Evolutionary conservation across 2,797 vertebrate genomes (phyloP), one percentile per base, ranked within the genome.

Genomic region (Urocyon cinereoargenteus): DNA sequence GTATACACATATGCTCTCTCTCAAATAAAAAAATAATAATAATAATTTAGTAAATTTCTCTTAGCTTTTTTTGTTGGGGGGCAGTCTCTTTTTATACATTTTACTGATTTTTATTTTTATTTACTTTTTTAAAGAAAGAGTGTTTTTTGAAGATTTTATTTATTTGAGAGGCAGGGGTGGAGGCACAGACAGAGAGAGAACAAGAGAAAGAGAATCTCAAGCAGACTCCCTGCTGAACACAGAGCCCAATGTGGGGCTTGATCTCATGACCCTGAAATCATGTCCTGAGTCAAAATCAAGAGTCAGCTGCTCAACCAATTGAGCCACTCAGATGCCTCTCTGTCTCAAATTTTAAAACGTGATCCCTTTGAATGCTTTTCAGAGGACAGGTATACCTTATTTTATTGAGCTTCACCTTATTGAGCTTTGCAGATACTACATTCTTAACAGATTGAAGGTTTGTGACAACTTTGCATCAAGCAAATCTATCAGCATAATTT

Each of bases 31-130:
- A 15, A 62, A 31, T 16, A 64, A 31, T 3, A 34, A 34, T 90
- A 88, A 75, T 31, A 88, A 64, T 78, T 88, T 83, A 84, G 36
- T 91, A 84, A 96, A 75, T 87, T 85, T 91, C 15, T 24, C 90
- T 85, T 91, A 40, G 14, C n/a, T 62, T 61, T 81, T 78, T 85
- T 72, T 84, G 5, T 2, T 2, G 1, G 9, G 19, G 51, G 28
- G 16, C 4, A 87, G 18, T 91, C 59, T 86, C 18, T 87, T 90
- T 83, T 87, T 87, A 90, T 22, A 64, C 16, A 68, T 68, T 19
- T 34, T 45, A 45, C 40, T 40, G 40, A 45, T 45, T 45, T 45
- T 68, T 68, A 34, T 68, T 68, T 19, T 19, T 68, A 31, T 68
- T n/a, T 68, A 18, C 19, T 34, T 68, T 19, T 68, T 66, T 66